Evolutionary conservation across 1,140 invertebrate genomes (phyloP).

Genomic region (Lepidurus packardi): DNA sequence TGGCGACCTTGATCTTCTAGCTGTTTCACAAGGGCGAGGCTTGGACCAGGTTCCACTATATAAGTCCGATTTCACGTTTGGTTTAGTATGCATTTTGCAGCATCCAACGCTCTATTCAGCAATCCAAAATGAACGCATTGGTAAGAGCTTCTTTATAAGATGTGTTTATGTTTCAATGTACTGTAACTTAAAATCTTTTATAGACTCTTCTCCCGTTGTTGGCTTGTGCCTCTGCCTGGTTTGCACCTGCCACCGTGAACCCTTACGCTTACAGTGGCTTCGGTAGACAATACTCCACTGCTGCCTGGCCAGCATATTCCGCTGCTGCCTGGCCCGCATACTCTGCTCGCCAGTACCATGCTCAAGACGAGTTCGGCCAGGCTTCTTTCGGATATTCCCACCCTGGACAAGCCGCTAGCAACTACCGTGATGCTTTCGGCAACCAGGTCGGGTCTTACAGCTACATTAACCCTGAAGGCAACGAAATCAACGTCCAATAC

Average conservation of each 20-base stretch:
- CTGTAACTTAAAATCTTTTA: neutral
- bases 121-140: constrained; percentile 32
- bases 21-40: neutral
- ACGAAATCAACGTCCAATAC: constrained; percentile 50
- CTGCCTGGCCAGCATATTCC: constrained; percentile 6
- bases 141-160: constrained; percentile 23
- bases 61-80: neutral
- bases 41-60: neutral
- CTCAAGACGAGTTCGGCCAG: constrained; percentile 58
- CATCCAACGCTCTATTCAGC: neutral
- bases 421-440: constrained; percentile 41
- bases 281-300: neutral
- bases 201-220: constrained; percentile 19
- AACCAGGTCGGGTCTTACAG: constrained; percentile 34
- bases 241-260: neutral
- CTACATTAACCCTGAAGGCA: constrained; percentile 39
- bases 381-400: constrained; percentile 52
- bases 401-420: constrained; percentile 49
- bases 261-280: neutral
- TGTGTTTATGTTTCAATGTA: neutral
- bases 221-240: constrained; percentile 28
- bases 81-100: neutral
- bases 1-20: neutral
- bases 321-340: constrained; percentile 19
- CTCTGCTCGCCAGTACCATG: constrained; percentile 47